phyloP scores from a whole-genome alignment of 2,797 vertebrate genomes.

The Pitangus sulphuratus region DNA sequence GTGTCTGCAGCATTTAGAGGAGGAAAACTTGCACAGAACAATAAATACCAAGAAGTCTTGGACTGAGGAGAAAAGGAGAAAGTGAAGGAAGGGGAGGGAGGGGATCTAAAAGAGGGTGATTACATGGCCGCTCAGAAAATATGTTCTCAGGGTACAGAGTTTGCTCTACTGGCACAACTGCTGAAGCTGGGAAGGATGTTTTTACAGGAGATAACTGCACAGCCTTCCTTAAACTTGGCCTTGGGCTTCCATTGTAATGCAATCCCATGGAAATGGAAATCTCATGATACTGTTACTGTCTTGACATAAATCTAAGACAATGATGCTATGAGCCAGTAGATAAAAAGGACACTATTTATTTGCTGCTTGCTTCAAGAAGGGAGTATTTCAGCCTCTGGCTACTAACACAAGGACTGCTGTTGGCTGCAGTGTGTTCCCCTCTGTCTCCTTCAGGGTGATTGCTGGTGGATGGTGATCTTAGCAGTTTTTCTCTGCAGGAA shows the following conservation, averaged over 20 bases:
- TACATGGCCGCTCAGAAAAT: neutral
- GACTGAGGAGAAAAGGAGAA: neutral
- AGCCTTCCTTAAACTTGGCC: neutral
- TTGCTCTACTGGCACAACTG: neutral
- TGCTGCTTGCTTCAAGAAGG: neutral
- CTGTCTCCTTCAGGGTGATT: neutral
- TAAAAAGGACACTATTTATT: neutral
- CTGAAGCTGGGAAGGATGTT: neutral
- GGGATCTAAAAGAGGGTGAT: neutral
- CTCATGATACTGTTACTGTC: neutral
- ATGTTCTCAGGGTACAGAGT: neutral
- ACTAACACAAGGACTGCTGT: neutral
- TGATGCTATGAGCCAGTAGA: neutral
- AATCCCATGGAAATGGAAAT: neutral
- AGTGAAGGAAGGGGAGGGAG: neutral
- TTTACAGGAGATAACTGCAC: neutral
- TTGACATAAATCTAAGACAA: neutral
- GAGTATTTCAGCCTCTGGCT: neutral
- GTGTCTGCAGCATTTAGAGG: neutral
- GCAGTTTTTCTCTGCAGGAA: neutral
- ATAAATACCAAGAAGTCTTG: neutral
- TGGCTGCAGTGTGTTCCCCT: neutral
- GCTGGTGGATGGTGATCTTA: neutral
- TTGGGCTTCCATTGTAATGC: neutral
- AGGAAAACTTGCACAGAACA: neutral